Percentiles rank a stretch among this genome's conserved stretches.
Evolutionary conservation across 2,888 invertebrate genomes (phyloP).

Genomic region (Smittia aterrima): DNA sequence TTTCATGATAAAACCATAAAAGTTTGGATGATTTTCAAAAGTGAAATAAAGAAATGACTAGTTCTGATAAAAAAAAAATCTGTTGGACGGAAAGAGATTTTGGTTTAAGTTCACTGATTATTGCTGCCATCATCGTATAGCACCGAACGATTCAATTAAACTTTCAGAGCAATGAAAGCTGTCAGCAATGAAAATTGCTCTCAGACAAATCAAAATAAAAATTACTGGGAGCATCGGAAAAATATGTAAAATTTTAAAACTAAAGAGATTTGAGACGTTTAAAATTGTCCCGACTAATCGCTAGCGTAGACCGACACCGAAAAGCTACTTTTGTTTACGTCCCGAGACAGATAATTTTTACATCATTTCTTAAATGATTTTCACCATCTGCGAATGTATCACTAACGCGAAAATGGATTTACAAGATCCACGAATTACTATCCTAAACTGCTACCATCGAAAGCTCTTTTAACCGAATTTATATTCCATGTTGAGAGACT

Average conservation of each 20-base stretch:
- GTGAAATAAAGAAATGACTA: conserved; percentile 44
- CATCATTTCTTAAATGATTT: conserved; percentile 22
- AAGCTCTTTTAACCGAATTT: not conserved
- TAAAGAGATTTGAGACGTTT: not conserved
- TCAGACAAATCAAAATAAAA: no score
- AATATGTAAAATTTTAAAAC: no score
- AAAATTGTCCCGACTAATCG: conserved; percentile 22
- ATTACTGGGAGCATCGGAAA: no score
- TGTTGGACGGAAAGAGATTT: conserved; percentile 41
- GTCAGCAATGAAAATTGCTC: no score
- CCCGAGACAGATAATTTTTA: not conserved
- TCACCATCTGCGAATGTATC: not conserved
- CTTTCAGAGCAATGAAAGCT: not conserved
- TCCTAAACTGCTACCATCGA: not conserved
- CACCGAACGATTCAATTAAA: not conserved
- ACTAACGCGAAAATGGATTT: not conserved
- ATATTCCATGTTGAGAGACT: not conserved
- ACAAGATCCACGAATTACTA: not conserved
- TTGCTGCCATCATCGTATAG: not conserved
- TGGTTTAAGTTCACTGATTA: conserved; percentile 31
- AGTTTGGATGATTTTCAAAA: not conserved
- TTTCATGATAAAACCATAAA: no score
- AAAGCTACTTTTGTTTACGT: not conserved
- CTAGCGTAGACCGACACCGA: conserved; percentile 17
- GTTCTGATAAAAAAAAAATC: conserved; percentile 43